These are phyloP conservation scores for Steromphala cineraria DNA, from an alignment of 2,888 invertebrate species.

Conservation along the genomic window DNA sequence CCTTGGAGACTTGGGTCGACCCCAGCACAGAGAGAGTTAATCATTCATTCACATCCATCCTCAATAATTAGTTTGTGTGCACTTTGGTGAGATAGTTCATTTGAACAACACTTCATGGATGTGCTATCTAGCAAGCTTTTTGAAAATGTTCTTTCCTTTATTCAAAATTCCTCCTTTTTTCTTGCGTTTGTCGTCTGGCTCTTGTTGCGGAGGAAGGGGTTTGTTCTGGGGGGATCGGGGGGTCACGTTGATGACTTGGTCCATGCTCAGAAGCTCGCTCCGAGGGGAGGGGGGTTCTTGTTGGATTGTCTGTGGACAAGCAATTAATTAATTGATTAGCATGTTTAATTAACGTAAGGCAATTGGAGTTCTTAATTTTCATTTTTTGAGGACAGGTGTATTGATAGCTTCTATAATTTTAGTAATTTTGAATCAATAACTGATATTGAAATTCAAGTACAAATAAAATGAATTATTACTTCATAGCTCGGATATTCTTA, in stretches of 20 bases:
- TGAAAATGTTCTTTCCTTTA: conserved; percentile 70
- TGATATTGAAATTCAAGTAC: no score
- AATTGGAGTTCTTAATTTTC: no score
- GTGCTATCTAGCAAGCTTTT: conserved; percentile 66
- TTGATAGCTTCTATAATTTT: no score
- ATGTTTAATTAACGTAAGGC: no score
- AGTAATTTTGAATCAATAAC: no score
- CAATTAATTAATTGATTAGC: no score
- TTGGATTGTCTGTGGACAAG: background rate
- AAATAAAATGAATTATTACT: no score
- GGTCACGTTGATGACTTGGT: background rate
- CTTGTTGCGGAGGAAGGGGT: conserved; percentile 16
- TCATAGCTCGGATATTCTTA: no score
- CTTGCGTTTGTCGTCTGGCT: conserved; percentile 58
- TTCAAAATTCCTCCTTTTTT: conserved; percentile 65
- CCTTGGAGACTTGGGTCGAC: no score
- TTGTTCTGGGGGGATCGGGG: background rate
- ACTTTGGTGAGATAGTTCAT: background rate
- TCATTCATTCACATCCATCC: no score
- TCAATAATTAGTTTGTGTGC: background rate
- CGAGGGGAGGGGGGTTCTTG: conserved; percentile 9
- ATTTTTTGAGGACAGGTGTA: no score
- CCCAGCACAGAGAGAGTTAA: no score
- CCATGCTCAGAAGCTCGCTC: conserved; percentile 13
- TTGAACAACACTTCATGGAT: background rate